Evolutionary conservation across 2,797 vertebrate species (phyloP), one percentile per base, ranked within the genome.

Genomic region (Tapirus indicus): DNA sequence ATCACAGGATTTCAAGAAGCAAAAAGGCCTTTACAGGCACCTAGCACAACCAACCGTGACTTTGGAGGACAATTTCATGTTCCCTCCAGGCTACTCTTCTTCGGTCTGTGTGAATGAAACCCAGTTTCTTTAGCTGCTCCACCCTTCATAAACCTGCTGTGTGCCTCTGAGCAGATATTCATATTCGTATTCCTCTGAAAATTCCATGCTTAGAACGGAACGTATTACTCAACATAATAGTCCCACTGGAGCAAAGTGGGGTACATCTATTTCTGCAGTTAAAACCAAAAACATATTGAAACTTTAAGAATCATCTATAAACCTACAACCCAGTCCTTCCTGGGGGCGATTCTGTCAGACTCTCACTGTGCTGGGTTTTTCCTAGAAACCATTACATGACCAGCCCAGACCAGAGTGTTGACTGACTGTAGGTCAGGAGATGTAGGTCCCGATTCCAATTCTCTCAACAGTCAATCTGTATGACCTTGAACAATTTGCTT

Each of bases 31-130:
- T 41, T 29, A 9, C 0, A 4, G 41, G 64, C 20, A 1, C 27
- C 38, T 6, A 56, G 69, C 18, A 44, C 41, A 52, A 52, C 44
- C 29, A 74, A 0, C 66, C 3, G 1, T 20, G 44, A 44, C 60
- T 35, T 83, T 64, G 49, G 60, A 77, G 74, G 68, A 41, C 23
- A 41, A 47, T 21, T 69, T 47, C 21, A 8, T 32, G 13, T 79
- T 52, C 72, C 83, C 79, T 56, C 35, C 54, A 18, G 54, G 54
- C 52, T 72, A 1, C 41, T 69, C n/a, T 44, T 64, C 56, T 91
- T 58, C 0, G 0, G 8, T 75, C 44, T 20, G 0, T 13, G 47
- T 44, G 23, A 69, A 58, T 0, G 11, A 60, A 54, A 5, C 23
- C 23, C n/a, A 64, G 41, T 29, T 64, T 71, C 68, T 84, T 60